Conservation (phyloP, 2,888 invertebrate genomes). For the Lithophane socia region DNA sequence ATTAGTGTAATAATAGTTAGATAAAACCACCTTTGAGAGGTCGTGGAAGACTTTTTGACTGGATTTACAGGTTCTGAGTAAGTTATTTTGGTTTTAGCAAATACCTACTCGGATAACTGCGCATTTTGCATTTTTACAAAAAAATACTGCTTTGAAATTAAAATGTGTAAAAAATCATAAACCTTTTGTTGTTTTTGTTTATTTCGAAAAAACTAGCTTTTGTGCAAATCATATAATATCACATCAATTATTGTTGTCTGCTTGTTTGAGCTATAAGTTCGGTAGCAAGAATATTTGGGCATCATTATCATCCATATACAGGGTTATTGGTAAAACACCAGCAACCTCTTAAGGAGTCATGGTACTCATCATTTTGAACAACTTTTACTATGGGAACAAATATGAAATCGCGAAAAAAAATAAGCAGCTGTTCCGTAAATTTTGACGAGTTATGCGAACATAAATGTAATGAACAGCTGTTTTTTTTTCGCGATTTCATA, state of each 20-base stretch:
- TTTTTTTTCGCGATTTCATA: no score
- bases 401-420: no score
- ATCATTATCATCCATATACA: neutral
- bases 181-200: neutral
- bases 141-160: neutral
- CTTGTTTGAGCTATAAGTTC: neutral
- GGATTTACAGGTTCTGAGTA: constrained; percentile 7
- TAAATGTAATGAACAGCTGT: no score
- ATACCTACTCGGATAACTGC: neutral
- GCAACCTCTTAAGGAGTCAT: no score
- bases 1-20: neutral
- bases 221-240: neutral
- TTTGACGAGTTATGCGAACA: no score
- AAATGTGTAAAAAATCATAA: neutral
- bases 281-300: neutral
- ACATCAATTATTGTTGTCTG: no score
- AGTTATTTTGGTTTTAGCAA: neutral
- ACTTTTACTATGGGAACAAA: no score
- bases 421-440: no score
- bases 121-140: constrained; percentile 8
- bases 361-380: no score
- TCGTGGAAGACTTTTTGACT: constrained; percentile 19
- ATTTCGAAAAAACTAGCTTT: neutral
- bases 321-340: no score
- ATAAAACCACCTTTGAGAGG: constrained; percentile 19